Conservation (phyloP, 1,140 invertebrate species). For the Neodiprion fabricii region DNA sequence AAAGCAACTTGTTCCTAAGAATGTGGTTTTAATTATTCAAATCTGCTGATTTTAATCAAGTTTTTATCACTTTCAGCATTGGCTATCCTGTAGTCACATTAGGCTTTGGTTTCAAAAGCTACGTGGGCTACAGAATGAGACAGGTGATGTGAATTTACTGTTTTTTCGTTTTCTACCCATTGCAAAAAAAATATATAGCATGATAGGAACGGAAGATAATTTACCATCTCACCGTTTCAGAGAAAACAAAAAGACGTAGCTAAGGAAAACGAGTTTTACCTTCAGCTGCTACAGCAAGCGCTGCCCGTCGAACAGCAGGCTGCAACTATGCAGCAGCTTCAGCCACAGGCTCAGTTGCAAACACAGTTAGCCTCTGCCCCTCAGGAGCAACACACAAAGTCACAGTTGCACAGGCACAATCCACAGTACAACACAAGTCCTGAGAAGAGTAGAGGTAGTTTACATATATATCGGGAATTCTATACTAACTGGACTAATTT, state of each 20-base stretch:
- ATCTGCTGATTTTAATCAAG: slow-evolving; percentile 21
- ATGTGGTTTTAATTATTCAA: slow-evolving; percentile 15
- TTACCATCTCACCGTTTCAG: slow-evolving; percentile 59
- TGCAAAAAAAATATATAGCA: slow-evolving; percentile 10
- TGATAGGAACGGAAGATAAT: not conserved
- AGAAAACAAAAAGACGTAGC: slow-evolving; percentile 92
- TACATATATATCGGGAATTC: slow-evolving; percentile 50
- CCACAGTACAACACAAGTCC: slow-evolving; percentile 60
- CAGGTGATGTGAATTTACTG: slow-evolving; percentile 61
- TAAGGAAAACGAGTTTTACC: slow-evolving; percentile 95
- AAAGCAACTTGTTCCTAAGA: not conserved
- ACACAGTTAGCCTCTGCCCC: slow-evolving; percentile 41
- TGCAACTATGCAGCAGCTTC: slow-evolving; percentile 62
- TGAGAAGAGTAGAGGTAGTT: slow-evolving; percentile 65
- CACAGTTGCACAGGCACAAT: slow-evolving; percentile 57
- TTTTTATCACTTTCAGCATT: slow-evolving; percentile 70
- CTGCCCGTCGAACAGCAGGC: slow-evolving; percentile 78
- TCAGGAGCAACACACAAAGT: slow-evolving; percentile 56
- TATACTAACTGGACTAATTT: not conserved
- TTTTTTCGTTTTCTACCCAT: not conserved
- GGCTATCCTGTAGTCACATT: slow-evolving; percentile 97
- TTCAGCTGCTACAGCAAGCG: slow-evolving; percentile 90
- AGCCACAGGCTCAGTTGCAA: slow-evolving; percentile 50
- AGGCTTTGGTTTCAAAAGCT: slow-evolving; percentile 96
- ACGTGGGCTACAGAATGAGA: slow-evolving; percentile 90